These are phyloP conservation scores for Gorsachius magnificus DNA, from an alignment of 2,797 vertebrate genomes.

Conservation along the genomic window DNA sequence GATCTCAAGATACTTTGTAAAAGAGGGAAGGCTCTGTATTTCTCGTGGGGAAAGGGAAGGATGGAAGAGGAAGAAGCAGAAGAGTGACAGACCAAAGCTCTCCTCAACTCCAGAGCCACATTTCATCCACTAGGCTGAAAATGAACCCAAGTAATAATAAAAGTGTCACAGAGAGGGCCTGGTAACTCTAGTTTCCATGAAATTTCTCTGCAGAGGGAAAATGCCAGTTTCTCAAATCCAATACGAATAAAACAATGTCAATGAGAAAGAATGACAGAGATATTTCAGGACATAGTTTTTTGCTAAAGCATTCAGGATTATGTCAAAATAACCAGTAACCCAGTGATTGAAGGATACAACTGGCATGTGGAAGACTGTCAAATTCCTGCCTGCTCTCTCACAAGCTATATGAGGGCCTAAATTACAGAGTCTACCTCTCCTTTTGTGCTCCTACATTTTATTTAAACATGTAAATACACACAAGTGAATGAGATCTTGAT, in stretches of 20 bases:
- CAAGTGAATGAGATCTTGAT: background rate
- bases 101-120: background rate
- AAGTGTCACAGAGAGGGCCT: background rate
- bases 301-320: background rate
- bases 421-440: background rate
- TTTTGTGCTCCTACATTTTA: background rate
- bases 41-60: background rate
- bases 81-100: background rate
- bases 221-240: background rate
- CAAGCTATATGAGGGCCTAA: background rate
- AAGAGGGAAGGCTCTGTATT: background rate
- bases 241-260: background rate
- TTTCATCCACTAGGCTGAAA: background rate
- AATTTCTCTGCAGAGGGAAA: background rate
- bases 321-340: background rate
- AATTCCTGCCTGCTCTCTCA: background rate
- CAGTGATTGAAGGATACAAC: fast-evolving
- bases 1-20: background rate
- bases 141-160: background rate
- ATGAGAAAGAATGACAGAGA: background rate
- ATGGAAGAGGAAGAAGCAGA: background rate
- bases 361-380: background rate
- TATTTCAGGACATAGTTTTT: background rate
- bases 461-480: background rate
- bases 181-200: background rate